A percentile compares a stretch with the other conserved stretches of the same genome.
Conservation (phyloP, 2,113 vertebrate species). For the Thalassarche chlororhynchos region DNA sequence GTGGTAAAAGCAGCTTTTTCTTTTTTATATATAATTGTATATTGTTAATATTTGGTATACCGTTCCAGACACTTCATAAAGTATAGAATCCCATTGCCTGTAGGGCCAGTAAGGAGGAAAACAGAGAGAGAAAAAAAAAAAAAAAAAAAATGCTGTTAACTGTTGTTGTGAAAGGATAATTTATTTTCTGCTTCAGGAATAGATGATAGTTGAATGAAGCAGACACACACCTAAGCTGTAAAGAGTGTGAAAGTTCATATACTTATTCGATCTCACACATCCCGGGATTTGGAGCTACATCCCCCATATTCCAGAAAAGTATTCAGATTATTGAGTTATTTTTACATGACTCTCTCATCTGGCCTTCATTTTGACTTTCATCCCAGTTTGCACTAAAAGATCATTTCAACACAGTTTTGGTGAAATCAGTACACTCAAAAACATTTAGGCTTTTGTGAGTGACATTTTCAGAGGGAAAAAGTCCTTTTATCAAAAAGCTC, state of each 20-base stretch:
- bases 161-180: not conserved
- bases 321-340: not conserved
- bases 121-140: not conserved
- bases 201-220: not conserved
- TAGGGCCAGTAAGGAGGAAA: not conserved
- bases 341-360: not conserved
- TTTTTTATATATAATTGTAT: not conserved
- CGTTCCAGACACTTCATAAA: not conserved
- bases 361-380: not conserved
- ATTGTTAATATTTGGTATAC: not conserved
- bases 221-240: not conserved
- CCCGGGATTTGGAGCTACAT: not conserved
- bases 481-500: not conserved
- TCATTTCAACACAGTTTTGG: not conserved
- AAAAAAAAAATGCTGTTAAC: not conserved
- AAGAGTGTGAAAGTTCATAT: not conserved
- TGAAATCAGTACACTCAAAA: not conserved
- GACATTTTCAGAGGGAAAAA: not conserved
- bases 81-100: not conserved
- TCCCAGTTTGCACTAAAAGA: not conserved
- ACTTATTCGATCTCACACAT: accelerated
- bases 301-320: not conserved
- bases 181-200: not conserved
- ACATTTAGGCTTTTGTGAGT: not conserved
- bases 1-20: not conserved